phyloP scores from a whole-genome alignment of 2,113 vertebrate genomes.

The Spheniscus mendiculus region DNA sequence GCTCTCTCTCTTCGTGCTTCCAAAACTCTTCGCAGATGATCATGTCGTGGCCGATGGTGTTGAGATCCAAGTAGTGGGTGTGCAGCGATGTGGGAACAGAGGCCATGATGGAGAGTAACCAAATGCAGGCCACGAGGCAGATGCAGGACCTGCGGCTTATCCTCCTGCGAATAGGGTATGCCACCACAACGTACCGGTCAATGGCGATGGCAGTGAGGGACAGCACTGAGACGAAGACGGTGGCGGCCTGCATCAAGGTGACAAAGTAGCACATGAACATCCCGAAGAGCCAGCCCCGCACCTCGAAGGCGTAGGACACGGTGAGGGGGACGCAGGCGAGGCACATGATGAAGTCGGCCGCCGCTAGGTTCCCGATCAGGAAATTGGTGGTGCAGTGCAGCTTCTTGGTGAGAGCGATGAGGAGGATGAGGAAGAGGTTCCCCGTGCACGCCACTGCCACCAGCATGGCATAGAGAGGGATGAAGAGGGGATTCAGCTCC shows the following conservation, averaged over 20 bases:
- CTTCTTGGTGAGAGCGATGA: slow-evolving; percentile 85
- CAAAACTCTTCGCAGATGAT: slow-evolving; percentile 88
- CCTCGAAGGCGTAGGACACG: slow-evolving; percentile 84
- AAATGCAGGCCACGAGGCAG: slow-evolving; percentile 78
- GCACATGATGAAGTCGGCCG: slow-evolving; percentile 86
- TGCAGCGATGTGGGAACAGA: slow-evolving; percentile 78
- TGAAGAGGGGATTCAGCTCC: slow-evolving; percentile 82
- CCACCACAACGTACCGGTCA: slow-evolving; percentile 86
- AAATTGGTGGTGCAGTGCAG: slow-evolving; percentile 88
- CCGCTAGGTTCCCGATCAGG: slow-evolving; percentile 85
- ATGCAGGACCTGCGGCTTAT: slow-evolving; percentile 76
- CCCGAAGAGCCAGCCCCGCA: slow-evolving; percentile 85
- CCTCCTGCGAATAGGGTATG: slow-evolving; percentile 80
- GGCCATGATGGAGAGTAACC: slow-evolving; percentile 78
- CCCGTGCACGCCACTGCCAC: slow-evolving; percentile 80
- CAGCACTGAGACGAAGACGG: slow-evolving; percentile 83
- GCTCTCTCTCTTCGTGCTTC: slow-evolving; percentile 74
- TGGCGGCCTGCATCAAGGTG: slow-evolving; percentile 81
- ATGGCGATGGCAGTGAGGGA: slow-evolving; percentile 88
- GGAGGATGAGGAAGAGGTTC: slow-evolving; percentile 85
- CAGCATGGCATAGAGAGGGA: slow-evolving; percentile 80
- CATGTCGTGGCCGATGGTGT: slow-evolving; percentile 79
- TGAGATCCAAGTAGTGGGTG: slow-evolving; percentile 83
- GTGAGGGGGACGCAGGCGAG: slow-evolving; percentile 86
- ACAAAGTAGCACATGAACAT: slow-evolving; percentile 84